Percentiles rank a stretch among this genome's conserved stretches.
phyloP scores from a whole-genome alignment of 2,113 vertebrate species.

The Synchiropus splendidus region DNA sequence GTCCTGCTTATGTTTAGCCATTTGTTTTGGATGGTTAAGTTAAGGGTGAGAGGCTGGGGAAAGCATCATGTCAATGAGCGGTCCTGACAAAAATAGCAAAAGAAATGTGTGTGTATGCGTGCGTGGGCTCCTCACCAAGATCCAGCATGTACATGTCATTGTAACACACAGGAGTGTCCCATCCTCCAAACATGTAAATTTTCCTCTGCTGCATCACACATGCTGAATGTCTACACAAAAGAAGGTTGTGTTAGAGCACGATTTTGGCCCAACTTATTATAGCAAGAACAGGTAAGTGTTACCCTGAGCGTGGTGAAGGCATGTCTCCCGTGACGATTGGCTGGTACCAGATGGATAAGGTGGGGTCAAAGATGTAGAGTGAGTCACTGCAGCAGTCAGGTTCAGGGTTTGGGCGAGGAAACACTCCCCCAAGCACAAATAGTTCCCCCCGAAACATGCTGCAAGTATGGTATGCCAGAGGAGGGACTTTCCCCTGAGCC shows the following conservation, averaged over 20 bases:
- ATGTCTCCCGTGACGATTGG: constrained; percentile 68
- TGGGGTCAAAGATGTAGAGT: constrained; percentile 73
- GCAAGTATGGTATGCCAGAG: constrained; percentile 69
- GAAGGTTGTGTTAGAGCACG: too few relatives aligned
- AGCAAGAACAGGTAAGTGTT: constrained; percentile 6
- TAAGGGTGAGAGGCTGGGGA: too few relatives aligned
- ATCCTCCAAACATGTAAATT: constrained; percentile 63
- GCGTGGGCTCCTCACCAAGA: constrained; percentile 58
- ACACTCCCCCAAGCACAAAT: constrained; percentile 70
- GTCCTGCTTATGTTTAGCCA: too few relatives aligned
- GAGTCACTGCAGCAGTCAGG: constrained; percentile 72
- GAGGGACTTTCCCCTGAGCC: constrained; percentile 69
- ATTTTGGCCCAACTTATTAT: neutral
- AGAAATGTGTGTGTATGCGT: too few relatives aligned
- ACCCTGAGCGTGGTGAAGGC: constrained; percentile 73
- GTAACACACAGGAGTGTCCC: constrained; percentile 69
- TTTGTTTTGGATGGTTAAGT: too few relatives aligned
- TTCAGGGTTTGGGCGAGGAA: constrained; percentile 60
- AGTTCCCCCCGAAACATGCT: constrained; percentile 68
- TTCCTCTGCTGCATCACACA: constrained; percentile 62
- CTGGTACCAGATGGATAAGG: constrained; percentile 76
- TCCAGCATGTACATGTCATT: constrained; percentile 73
- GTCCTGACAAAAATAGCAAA: too few relatives aligned
- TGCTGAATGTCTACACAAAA: constrained; percentile 56
- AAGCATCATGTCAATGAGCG: too few relatives aligned